These are phyloP conservation scores for Cartodere bifasciata DNA, from an alignment of 2,888 invertebrate species.

Conservation along the genomic window DNA sequence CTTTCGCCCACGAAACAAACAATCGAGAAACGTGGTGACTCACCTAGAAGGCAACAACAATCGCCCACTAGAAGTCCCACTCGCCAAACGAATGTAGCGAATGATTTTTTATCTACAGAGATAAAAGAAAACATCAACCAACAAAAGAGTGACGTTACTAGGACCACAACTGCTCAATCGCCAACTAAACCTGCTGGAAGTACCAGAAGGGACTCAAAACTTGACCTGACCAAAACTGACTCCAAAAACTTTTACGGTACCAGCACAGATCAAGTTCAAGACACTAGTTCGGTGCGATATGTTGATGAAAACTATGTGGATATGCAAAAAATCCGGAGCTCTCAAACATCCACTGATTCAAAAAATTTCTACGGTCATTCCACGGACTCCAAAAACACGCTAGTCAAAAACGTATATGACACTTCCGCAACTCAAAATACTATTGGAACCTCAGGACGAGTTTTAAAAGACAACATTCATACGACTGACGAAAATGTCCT, in stretches of 20 bases:
- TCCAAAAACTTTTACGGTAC: neutral
- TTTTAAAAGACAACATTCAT: constrained; percentile 40
- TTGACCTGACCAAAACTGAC: neutral
- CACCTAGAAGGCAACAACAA: no score
- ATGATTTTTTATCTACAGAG: constrained; percentile 22
- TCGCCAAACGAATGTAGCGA: constrained; percentile 6
- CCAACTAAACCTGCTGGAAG: no score
- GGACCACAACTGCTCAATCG: constrained; percentile 1
- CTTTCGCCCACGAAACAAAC: neutral
- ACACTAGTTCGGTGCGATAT: constrained; percentile 12
- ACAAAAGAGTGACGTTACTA: constrained; percentile 6
- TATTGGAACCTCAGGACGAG: constrained; percentile 33
- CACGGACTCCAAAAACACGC: constrained; percentile 24
- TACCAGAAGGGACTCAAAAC: no score
- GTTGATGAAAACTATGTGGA: constrained; percentile 26
- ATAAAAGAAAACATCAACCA: constrained; percentile 22
- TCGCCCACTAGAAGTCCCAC: constrained; percentile 7
- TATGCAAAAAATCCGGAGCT: constrained; percentile 21
- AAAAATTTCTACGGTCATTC: constrained; percentile 29
- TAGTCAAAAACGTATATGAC: constrained; percentile 30
- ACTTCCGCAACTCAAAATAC: constrained; percentile 31
- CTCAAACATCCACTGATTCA: constrained; percentile 23
- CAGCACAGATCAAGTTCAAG: constrained; percentile 4
- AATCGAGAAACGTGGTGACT: neutral
- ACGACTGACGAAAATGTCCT: constrained; percentile 29